Evolutionary conservation across 2,888 invertebrate species (phyloP).

Genomic region (Cosmia pyralina): DNA sequence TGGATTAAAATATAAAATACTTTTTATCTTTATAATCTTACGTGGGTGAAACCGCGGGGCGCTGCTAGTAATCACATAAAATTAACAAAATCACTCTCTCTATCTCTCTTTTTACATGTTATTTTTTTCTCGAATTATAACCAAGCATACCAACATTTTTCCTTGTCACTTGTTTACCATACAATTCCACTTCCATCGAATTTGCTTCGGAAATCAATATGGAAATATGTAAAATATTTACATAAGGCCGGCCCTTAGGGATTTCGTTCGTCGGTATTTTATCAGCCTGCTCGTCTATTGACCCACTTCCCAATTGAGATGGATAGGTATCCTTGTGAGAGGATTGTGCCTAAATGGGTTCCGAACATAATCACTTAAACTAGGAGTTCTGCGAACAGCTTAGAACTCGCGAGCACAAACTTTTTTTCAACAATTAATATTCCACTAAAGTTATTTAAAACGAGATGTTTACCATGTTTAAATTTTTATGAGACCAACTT

Average conservation of each 20-base stretch:
- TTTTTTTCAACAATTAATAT: too few species aligned
- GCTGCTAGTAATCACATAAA: not conserved
- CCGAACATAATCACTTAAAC: slow-evolving; percentile 20
- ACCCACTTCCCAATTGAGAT: slow-evolving; percentile 49
- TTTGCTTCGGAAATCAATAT: slow-evolving; percentile 58
- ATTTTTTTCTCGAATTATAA: slow-evolving; percentile 33
- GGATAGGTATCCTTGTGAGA: slow-evolving; percentile 20
- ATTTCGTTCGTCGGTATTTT: slow-evolving; percentile 41
- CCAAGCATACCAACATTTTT: slow-evolving; percentile 43
- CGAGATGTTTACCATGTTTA: too few species aligned
- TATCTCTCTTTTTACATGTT: slow-evolving; percentile 1
- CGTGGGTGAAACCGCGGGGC: too few species aligned
- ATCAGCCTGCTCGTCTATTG: slow-evolving; percentile 32
- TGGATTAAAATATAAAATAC: too few species aligned
- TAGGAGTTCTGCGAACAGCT: too few species aligned
- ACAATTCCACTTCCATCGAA: slow-evolving; percentile 46
- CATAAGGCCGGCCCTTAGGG: slow-evolving; percentile 49
- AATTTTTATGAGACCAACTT: too few species aligned
- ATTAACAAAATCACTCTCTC: slow-evolving; percentile 8
- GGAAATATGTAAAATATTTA: slow-evolving; percentile 61
- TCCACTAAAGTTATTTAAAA: too few species aligned
- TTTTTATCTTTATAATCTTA: too few species aligned
- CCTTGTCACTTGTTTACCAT: slow-evolving; percentile 61
- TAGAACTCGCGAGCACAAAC: too few species aligned
- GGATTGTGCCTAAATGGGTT: not conserved